phyloP scores from a whole-genome alignment of 1,140 invertebrate species.

The Drosophila arawakana region DNA sequence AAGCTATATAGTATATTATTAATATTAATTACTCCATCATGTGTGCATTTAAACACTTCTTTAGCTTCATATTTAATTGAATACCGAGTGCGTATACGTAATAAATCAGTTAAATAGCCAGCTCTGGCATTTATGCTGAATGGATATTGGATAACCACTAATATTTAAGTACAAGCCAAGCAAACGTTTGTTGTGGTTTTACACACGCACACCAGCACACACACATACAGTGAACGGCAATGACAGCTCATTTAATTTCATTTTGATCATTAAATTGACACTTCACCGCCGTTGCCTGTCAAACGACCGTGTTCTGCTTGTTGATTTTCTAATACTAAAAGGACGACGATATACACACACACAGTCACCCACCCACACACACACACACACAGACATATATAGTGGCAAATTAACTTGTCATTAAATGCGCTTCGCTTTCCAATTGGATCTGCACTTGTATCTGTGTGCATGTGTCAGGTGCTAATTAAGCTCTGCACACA shows the following conservation, averaged over 20 bases:
- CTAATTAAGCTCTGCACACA: constrained; percentile 60
- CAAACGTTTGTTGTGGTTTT: constrained; percentile 4
- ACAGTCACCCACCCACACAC: constrained; percentile 3
- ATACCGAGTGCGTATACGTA: constrained; percentile 14
- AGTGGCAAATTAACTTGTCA: constrained; percentile 69
- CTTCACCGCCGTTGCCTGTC: constrained; percentile 35
- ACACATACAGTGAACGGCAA: constrained; percentile 30
- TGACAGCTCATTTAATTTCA: constrained; percentile 65
- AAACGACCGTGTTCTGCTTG: constrained; percentile 45
- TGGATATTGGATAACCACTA: constrained; percentile 25
- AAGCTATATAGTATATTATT: neutral
- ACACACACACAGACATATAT: constrained; percentile 6
- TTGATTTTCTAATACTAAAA: constrained; percentile 59
- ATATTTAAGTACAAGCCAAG: constrained; percentile 21
- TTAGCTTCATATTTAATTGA: neutral
- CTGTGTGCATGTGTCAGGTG: constrained; percentile 59
- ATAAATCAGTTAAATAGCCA: neutral
- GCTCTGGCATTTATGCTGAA: neutral
- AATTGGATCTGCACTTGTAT: constrained; percentile 28
- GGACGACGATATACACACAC: constrained; percentile 20
- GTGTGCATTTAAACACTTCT: constrained; percentile 1
- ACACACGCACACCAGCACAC: constrained; percentile 7
- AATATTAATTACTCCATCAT: constrained; percentile 9
- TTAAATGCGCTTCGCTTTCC: constrained; percentile 54
- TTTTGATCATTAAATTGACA: constrained; percentile 67